Base-by-base conservation (phyloP, 2,113 vertebrate species). In the Sinosuthora webbiana region DNA sequence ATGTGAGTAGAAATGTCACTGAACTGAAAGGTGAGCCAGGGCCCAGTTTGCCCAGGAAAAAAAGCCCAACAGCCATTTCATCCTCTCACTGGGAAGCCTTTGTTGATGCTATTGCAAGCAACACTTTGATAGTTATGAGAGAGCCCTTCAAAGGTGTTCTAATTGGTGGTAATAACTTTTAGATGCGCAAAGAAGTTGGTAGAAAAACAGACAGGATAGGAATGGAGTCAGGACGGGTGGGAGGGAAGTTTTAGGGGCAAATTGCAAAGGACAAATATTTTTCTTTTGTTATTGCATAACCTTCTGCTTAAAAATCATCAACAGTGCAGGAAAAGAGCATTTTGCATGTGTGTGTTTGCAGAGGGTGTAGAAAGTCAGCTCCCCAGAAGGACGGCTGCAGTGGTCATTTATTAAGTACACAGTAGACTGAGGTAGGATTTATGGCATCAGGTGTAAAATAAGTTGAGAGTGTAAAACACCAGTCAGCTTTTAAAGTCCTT, bases 141-240 rank as follows among this genome's bases (percentile, higher is more conserved):
- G 68, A 73, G 8, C 20, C 18, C 76, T 89, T 68, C 62, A 69
- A 75, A 92, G 44, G 14, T 75, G 42, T 33, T 76, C 10, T 86
- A 93, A 93, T 62, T 93, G 59, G 67, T 49, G 55, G 70, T 87
- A 90, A 93, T 88, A 88, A 70, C 56, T 93, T 89, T 37, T 52
- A 92, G 79, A 62, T 21, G 15, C 42, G 59, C 70, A 67, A 88
- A 74, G 35, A 84, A 83, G 13, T 87, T 82, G 62, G 30, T 59
- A 42, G 67, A 70, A 73, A 96, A 93, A 16, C 31, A 67, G 41
- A 27, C 2, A 33, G 30, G 27, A 42, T 79, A 85, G 24, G 39
- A 63, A 86, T 13, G 14, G n/a, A 53, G 15, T 28, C 14, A 13
- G 27, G 21, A 74, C 9, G 55, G 62, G 23, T 10, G 1, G 6